Conservation (phyloP, 2,888 invertebrate genomes). For the Pseudanteris insignis region DNA sequence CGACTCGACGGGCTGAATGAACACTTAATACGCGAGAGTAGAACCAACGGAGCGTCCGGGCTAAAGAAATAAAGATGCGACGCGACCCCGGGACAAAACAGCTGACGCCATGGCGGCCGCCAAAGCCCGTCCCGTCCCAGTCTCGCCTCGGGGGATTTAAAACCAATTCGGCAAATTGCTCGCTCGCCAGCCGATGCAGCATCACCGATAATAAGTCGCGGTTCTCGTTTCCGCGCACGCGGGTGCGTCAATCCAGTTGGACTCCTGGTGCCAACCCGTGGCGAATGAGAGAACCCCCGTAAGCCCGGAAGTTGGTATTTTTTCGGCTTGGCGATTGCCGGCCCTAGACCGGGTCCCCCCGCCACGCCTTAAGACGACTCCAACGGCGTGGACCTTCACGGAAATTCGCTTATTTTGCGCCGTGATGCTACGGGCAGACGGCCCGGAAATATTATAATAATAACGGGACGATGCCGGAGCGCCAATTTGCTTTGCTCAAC, state of each 20-base stretch:
- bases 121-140: slow-evolving; percentile 48
- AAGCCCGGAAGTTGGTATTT: too few relatives aligned
- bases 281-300: too few relatives aligned
- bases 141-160: slow-evolving; percentile 58
- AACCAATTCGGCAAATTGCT: slow-evolving; percentile 64
- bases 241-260: slow-evolving; percentile 24
- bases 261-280: too few relatives aligned
- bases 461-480: slow-evolving; percentile 20
- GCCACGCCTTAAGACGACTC: slow-evolving; percentile 32
- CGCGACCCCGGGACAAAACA: slow-evolving; percentile 60
- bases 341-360: slow-evolving; percentile 30
- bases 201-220: slow-evolving; percentile 44
- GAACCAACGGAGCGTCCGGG: slow-evolving; percentile 52
- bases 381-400: slow-evolving; percentile 22
- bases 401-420: slow-evolving; percentile 22
- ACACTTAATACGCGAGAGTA: slow-evolving; percentile 50
- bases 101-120: slow-evolving; percentile 62
- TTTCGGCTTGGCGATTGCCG: slow-evolving; percentile 45
- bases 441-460: slow-evolving; percentile 39
- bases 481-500: slow-evolving; percentile 19
- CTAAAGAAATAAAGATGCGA: slow-evolving; percentile 57
- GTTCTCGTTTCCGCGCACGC: slow-evolving; percentile 40
- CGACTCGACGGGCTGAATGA: too few relatives aligned
- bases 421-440: slow-evolving; percentile 2
- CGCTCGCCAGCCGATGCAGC: slow-evolving; percentile 45